Percentiles rank a stretch among this genome's conserved stretches.
Conservation (phyloP, 2,888 invertebrate genomes). For the Tetragonisca angustula region DNA sequence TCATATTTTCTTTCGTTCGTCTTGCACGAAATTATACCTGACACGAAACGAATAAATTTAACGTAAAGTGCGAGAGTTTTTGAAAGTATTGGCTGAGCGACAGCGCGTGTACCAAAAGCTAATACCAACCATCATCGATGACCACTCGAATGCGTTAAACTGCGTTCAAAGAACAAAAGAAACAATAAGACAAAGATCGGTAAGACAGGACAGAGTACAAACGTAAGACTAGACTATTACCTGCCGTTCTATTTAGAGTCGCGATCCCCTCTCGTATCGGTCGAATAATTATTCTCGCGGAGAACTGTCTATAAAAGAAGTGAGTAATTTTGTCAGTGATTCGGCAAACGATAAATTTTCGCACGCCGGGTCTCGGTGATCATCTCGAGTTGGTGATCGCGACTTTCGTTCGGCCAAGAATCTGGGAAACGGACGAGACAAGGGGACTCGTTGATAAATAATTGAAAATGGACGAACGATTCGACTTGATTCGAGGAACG, state of each 20-base stretch:
- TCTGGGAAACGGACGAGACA: too few species aligned
- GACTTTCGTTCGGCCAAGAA: too few species aligned
- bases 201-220: not conserved
- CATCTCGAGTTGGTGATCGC: too few species aligned
- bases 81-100: too few species aligned
- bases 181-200: not conserved
- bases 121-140: not conserved
- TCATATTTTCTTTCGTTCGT: not conserved
- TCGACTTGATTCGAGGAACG: not conserved
- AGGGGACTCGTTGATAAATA: too few species aligned
- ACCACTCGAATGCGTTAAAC: not conserved
- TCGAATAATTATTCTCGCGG: not conserved
- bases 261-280: not conserved
- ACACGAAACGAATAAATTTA: too few species aligned
- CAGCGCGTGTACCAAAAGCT: too few species aligned
- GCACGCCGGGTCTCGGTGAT: too few species aligned
- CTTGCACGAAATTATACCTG: not conserved
- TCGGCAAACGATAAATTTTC: too few species aligned
- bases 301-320: too few species aligned
- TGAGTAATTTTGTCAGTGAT: too few species aligned
- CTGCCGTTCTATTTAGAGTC: not conserved
- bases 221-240: not conserved
- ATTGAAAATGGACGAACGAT: not conserved
- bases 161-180: not conserved
- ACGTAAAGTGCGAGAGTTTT: too few species aligned